Evolutionary conservation across 2,113 vertebrate species (phyloP).

Genomic region (Fulmarus glacialis): DNA sequence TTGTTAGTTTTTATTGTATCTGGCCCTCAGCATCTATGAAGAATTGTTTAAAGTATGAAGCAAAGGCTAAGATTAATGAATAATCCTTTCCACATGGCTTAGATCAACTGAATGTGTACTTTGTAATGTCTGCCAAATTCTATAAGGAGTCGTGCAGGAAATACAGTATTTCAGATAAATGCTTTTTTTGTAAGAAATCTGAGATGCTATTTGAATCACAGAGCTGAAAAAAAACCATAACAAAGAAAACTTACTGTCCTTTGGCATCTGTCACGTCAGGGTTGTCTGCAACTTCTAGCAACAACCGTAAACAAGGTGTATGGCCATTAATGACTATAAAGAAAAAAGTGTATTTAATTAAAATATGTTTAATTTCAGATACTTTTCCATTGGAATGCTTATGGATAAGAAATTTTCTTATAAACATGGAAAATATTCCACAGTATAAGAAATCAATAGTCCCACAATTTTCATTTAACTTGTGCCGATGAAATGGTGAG

Average conservation of each 20-base stretch:
- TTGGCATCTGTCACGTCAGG: constrained; percentile 88
- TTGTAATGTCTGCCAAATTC: constrained; percentile 12
- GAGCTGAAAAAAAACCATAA: background rate
- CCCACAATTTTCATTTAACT: background rate
- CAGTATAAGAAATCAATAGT: background rate
- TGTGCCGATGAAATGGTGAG: background rate
- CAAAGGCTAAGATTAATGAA: background rate
- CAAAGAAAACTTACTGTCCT: constrained; percentile 89
- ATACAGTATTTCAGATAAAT: background rate
- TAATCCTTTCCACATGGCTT: background rate
- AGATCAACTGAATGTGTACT: background rate
- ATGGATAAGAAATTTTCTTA: background rate
- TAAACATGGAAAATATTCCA: background rate
- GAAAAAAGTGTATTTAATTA: background rate
- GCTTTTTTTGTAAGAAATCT: background rate
- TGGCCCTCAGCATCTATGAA: background rate
- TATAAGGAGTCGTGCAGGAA: background rate
- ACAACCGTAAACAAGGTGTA: constrained; percentile 88
- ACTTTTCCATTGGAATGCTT: background rate
- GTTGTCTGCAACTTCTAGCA: constrained; percentile 89
- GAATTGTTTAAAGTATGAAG: background rate
- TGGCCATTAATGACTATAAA: constrained; percentile 93
- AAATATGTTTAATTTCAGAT: background rate
- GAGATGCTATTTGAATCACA: background rate
- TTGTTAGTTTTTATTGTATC: background rate